These are phyloP conservation scores for Caenorhabditis becei DNA, from an alignment of 2,888 invertebrate genomes.

Conservation along the genomic window DNA sequence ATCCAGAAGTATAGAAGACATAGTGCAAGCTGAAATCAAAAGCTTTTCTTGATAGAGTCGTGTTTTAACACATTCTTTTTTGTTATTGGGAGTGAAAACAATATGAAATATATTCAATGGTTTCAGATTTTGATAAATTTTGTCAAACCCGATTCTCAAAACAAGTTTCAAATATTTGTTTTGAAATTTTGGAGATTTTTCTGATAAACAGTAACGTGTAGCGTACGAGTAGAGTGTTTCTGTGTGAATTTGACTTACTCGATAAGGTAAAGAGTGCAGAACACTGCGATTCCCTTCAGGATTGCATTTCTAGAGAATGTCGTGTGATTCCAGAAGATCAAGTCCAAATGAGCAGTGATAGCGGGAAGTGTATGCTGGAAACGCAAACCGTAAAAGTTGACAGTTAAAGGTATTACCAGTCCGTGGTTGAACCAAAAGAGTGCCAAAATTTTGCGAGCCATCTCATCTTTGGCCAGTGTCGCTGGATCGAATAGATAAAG, in stretches of 20 bases:
- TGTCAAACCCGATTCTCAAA: no score
- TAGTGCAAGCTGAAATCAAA: slow-evolving; percentile 77
- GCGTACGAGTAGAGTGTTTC: background rate
- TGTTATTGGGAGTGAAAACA: background rate
- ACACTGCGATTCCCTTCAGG: slow-evolving; percentile 64
- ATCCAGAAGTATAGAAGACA: slow-evolving; percentile 71
- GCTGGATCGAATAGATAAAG: slow-evolving; percentile 73
- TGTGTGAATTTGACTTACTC: slow-evolving; percentile 68
- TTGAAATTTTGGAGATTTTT: no score
- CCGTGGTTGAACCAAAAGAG: slow-evolving; percentile 77
- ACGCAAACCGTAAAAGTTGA: background rate
- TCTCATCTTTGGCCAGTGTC: slow-evolving; percentile 71
- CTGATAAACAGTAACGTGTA: no score
- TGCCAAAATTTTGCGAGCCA: slow-evolving; percentile 70
- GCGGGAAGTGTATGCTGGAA: slow-evolving; percentile 77
- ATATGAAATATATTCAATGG: background rate
- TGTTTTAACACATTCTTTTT: background rate
- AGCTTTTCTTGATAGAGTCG: no score
- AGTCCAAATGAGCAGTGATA: slow-evolving; percentile 74
- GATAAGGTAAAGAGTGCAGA: slow-evolving; percentile 69
- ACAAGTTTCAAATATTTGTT: no score
- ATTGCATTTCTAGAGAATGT: slow-evolving; percentile 56
- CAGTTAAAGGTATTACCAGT: slow-evolving; percentile 62
- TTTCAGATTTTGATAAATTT: no score
- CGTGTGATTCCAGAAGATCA: slow-evolving; percentile 70